Evolutionary conservation across 2,113 vertebrate genomes (phyloP), one percentile per base, ranked within the genome.

Genomic region (Lipotes vexillifer): DNA sequence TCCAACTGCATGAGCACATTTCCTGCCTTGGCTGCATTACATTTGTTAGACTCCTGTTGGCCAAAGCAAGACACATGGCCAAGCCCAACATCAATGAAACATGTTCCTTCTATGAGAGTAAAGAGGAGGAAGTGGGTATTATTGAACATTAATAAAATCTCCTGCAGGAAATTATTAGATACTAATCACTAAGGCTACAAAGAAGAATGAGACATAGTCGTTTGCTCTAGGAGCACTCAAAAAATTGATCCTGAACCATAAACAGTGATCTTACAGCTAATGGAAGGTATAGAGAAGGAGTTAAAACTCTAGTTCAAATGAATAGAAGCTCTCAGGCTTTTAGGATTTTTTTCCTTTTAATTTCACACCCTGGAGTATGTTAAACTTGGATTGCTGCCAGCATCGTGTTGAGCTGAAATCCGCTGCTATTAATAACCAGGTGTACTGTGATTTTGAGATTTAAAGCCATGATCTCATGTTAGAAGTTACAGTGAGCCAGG

Each of bases 311-410:
- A 72, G 83, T 88, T 95, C 46, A 85, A 84, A 86, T 91, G 0
- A 84, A 4, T 1, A 61, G 38, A 86, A 95, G 83, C 29, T 8
- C 52, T 96, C 41, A 55, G 11, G 33, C 29, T 90, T 93, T 84
- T 74, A 84, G n/a, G 44, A 1, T 52, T 88, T 95, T 83, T 88
- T 90, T 55, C 29, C 83, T 0, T 95, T 96, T 96, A 97, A 98
- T 97, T 97, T 97, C 86, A 97, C 83, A 96, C 77, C 78, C 90
- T 90, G 57, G 61, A 97, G 87, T 68, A 90, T 87, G 92, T 93
- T 97, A 85, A 97, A 96, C 92, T 97, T 84, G 72, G 10, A 59
- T 87, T 96, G 93, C 55, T 93, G 96, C 93, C 89, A 93, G 77
- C 90, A 75, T 68, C 69, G 23, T 94, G 72, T 96, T 74, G 72